Percentiles rank a stretch among this genome's conserved stretches.
phyloP scores from a whole-genome alignment of 2,888 invertebrate species.

The Taenaris catops region DNA sequence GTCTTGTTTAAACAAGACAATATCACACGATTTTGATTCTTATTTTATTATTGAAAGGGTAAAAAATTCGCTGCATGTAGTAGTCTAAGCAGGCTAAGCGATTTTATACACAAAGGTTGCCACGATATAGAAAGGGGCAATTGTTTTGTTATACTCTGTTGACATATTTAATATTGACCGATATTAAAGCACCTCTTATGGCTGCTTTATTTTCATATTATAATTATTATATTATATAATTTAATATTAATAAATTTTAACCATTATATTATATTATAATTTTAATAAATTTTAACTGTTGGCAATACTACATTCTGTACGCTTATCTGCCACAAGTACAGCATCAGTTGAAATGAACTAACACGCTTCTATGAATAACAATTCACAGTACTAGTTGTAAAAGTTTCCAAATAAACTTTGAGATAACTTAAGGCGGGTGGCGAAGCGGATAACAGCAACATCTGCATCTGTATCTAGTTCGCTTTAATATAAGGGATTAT shows the following conservation, averaged over 20 bases:
- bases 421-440: conserved; percentile 11
- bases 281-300: background rate
- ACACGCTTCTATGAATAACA: conserved; percentile 15
- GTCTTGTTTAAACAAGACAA: conserved; percentile 10
- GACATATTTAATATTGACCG: background rate
- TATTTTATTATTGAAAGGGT: conserved; percentile 3
- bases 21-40: conserved; percentile 10
- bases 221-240: too few relatives aligned
- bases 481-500: background rate
- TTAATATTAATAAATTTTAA: background rate
- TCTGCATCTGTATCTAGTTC: conserved; percentile 17
- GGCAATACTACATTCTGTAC: background rate
- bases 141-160: too few relatives aligned
- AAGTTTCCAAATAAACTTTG: conserved; percentile 14
- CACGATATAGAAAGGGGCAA: too few relatives aligned
- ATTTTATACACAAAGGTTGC: conserved; percentile 2
- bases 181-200: background rate
- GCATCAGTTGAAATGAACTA: conserved; percentile 8
- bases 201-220: too few relatives aligned
- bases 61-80: background rate
- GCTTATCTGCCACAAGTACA: background rate
- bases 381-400: conserved; percentile 8
- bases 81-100: conserved; percentile 7
- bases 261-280: background rate
- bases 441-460: conserved; percentile 19